Percentiles rank a stretch among this genome's conserved stretches.
These are phyloP conservation scores for Drosophila cardini DNA, from an alignment of 1,140 invertebrate species.

Conservation along the genomic window DNA sequence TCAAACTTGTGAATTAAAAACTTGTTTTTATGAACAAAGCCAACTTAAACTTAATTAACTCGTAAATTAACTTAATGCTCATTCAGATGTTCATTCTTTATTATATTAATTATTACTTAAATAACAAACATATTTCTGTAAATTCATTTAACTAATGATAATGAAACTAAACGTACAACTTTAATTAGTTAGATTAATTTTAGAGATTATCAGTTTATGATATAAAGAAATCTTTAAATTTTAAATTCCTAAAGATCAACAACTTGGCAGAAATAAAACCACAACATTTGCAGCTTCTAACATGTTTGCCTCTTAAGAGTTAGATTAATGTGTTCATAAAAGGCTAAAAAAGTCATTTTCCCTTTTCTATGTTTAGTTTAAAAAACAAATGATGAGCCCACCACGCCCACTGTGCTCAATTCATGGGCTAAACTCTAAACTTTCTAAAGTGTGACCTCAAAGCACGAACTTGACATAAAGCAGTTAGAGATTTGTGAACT, in stretches of 20 bases:
- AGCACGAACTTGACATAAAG: slow-evolving; percentile 35
- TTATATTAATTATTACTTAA: not conserved
- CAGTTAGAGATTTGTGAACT: slow-evolving; percentile 34
- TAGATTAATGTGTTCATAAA: slow-evolving; percentile 13
- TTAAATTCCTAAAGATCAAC: not conserved
- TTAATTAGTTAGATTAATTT: not conserved
- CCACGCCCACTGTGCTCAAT: slow-evolving; percentile 35
- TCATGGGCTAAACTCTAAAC: slow-evolving; percentile 28
- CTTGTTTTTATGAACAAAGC: slow-evolving; percentile 3
- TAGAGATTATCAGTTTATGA: not conserved
- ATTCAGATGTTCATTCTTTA: not conserved
- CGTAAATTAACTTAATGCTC: not conserved
- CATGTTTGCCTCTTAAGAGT: not conserved
- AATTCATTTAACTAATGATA: not conserved
- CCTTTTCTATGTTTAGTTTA: slow-evolving; percentile 13
- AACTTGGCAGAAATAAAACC: not conserved
- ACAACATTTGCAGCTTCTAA: not conserved
- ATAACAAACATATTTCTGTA: not conserved
- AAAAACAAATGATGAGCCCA: not conserved
- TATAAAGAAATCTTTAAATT: not conserved
- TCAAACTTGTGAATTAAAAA: slow-evolving; percentile 3
- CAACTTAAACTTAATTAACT: not conserved
- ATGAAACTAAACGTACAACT: not conserved
- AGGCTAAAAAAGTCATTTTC: slow-evolving; percentile 22
- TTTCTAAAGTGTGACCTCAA: slow-evolving; percentile 43